Evolutionary conservation across 53 echinoderm and acorn worm species (phyloP).

Genomic region (Crossaster papposus): DNA sequence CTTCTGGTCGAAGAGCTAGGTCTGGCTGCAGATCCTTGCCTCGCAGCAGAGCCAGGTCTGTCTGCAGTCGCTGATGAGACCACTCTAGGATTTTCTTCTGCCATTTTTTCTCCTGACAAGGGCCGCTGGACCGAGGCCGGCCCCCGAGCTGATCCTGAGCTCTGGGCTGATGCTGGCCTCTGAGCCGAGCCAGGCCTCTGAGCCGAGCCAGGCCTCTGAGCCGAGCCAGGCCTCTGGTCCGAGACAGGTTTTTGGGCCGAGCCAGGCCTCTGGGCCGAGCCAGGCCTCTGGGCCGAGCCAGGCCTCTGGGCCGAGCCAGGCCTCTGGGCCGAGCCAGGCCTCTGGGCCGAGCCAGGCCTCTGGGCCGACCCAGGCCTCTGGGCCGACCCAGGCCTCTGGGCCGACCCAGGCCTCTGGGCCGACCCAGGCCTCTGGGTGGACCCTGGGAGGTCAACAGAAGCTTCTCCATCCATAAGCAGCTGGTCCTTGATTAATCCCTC

Average conservation of each 20-base stretch:
- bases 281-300: slow-evolving; percentile 21
- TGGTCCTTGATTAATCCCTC: slow-evolving; percentile 29
- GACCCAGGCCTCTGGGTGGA: slow-evolving; percentile 43
- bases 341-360: neutral
- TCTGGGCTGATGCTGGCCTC: slow-evolving; percentile 32
- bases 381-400: slow-evolving; percentile 27
- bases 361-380: slow-evolving; percentile 22
- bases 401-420: slow-evolving; percentile 41
- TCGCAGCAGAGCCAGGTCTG: slow-evolving; percentile 64
- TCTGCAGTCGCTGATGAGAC: slow-evolving; percentile 36
- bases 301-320: slow-evolving; percentile 25
- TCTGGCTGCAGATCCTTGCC: slow-evolving; percentile 54
- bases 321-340: slow-evolving; percentile 17
- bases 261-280: slow-evolving; percentile 15
- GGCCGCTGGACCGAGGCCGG: slow-evolving; percentile 64
- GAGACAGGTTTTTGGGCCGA: slow-evolving; percentile 44
- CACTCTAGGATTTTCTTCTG: slow-evolving; percentile 11
- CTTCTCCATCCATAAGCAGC: neutral
- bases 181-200: slow-evolving; percentile 5
- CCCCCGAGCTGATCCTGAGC: slow-evolving; percentile 41
- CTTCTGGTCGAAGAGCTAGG: slow-evolving; percentile 22
- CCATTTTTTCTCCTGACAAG: slow-evolving; percentile 6
- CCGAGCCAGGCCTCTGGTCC: slow-evolving; percentile 24
- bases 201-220: slow-evolving; percentile 41
- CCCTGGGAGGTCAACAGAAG: slow-evolving; percentile 9